phyloP scores from a whole-genome alignment of 2,113 vertebrate species.

The Chauna torquata region DNA sequence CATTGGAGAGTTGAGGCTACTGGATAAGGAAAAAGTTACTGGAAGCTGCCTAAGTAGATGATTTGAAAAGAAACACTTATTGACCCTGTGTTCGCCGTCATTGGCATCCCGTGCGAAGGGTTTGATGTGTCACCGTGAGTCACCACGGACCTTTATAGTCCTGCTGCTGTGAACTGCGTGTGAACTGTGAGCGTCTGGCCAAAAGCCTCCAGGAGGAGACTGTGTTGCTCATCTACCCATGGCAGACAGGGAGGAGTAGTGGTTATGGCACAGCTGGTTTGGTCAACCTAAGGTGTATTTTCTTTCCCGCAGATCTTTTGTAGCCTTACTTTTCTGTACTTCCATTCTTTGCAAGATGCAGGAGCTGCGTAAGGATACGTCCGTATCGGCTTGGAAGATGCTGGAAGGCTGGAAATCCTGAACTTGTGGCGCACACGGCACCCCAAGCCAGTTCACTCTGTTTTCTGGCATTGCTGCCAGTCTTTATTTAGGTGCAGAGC shows the following conservation, averaged over 20 bases:
- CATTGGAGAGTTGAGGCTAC: not conserved
- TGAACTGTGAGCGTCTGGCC: not conserved
- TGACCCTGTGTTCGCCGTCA: not conserved
- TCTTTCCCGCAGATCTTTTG: not conserved
- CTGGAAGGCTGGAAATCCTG: not conserved
- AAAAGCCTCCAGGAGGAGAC: not conserved
- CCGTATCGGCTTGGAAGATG: not conserved
- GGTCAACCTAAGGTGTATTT: not conserved
- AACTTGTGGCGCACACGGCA: not conserved
- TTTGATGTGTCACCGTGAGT: not conserved
- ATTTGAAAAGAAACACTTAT: not conserved
- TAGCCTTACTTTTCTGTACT: not conserved
- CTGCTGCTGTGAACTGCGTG: not conserved
- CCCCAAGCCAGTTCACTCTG: not conserved
- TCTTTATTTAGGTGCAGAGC: not conserved
- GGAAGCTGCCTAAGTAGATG: fast-evolving
- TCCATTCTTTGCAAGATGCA: not conserved
- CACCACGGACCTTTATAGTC: not conserved
- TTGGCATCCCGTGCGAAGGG: not conserved
- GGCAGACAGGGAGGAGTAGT: not conserved
- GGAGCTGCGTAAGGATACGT: not conserved
- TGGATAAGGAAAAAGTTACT: not conserved
- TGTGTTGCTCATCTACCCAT: not conserved
- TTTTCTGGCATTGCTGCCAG: not conserved
- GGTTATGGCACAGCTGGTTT: not conserved